Percentiles rank a stretch among this genome's conserved stretches.
Evolutionary conservation across 2,888 invertebrate species (phyloP).

Genomic region (Argyresthia goedartella): DNA sequence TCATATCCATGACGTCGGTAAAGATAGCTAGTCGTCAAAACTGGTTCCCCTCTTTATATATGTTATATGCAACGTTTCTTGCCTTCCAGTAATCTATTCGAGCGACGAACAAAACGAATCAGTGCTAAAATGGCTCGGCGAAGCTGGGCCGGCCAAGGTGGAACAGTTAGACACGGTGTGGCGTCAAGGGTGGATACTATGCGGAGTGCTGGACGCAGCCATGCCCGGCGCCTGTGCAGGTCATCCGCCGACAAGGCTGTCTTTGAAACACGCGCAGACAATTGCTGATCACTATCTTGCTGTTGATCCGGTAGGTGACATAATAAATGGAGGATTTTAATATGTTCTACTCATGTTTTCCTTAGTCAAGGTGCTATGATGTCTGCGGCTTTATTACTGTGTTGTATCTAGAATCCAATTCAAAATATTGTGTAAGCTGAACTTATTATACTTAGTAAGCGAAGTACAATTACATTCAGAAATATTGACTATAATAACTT

Average conservation of each 20-base stretch:
- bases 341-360: too few relatives aligned
- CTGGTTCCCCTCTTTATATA: too few relatives aligned
- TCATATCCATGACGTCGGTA: too few relatives aligned
- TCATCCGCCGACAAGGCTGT: constrained; percentile 58
- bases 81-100: constrained; percentile 48
- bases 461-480: too few relatives aligned
- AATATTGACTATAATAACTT: too few relatives aligned
- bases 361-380: too few relatives aligned
- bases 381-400: too few relatives aligned
- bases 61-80: background rate
- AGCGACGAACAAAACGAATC: constrained; percentile 53
- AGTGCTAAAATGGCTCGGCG: constrained; percentile 53
- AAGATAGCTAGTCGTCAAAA: too few relatives aligned
- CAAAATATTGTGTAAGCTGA: too few relatives aligned
- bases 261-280: constrained; percentile 67
- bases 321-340: too few relatives aligned
- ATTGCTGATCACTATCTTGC: constrained; percentile 73
- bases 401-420: too few relatives aligned
- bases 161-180: constrained; percentile 67
- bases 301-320: constrained; percentile 62
- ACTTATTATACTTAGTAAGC: too few relatives aligned
- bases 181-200: constrained; percentile 73
- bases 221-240: constrained; percentile 74
- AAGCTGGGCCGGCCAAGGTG: constrained; percentile 44
- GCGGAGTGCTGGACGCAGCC: constrained; percentile 68